Base-by-base conservation (phyloP, 2,888 invertebrate species). In the Drosophila merina region DNA sequence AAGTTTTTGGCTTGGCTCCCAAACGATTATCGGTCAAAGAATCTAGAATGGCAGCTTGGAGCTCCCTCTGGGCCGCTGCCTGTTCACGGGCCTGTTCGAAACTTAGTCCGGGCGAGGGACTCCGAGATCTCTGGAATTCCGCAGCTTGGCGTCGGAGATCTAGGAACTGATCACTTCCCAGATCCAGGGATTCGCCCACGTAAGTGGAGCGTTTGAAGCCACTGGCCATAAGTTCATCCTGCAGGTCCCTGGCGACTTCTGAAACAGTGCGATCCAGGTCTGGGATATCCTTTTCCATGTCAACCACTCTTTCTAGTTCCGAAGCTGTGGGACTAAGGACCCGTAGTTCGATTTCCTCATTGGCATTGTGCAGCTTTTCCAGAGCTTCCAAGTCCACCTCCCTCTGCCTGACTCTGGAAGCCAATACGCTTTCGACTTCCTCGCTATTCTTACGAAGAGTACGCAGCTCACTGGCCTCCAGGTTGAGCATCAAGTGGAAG, bases 131-230 rank as follows among this genome's bases (percentile, higher is more conserved):
- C 25, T 69, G 74, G 52, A 91, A 90, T 0, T 62, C 54, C 3
- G 86, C 86, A 0, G 86, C 76, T 51, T 90, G 82, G 0, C 81
- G 76, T 0, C 90, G 78, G 12, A 86, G 50, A 0, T 77, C 73
- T 47, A 87, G 86, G 31, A 79, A 88, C 56, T 90, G 87, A 10
- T 71, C 69, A 60, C 83, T 82, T 4, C 83, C 86, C 28, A 90
- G 72, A 58, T 91, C 91, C 56, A 90, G 57, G 0, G 92, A 91
- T 42, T 91, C 91, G 0, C 91, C 91, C 0, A 89, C 91, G 45
- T 91, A 91, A 0, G 89, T 90, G n/a, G 91, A 91, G 0, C 91
- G 85, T 57, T 90, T 90, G 10, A 90, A 91, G 0, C 80, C 85
- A 3, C 83, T 87, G 1, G 82, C 76, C 6, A 87, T 3, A 0